A percentile compares a stretch with the other conserved stretches of the same genome.
phyloP scores from a whole-genome alignment of 2,113 vertebrate species.

The Pithys albifrons region DNA sequence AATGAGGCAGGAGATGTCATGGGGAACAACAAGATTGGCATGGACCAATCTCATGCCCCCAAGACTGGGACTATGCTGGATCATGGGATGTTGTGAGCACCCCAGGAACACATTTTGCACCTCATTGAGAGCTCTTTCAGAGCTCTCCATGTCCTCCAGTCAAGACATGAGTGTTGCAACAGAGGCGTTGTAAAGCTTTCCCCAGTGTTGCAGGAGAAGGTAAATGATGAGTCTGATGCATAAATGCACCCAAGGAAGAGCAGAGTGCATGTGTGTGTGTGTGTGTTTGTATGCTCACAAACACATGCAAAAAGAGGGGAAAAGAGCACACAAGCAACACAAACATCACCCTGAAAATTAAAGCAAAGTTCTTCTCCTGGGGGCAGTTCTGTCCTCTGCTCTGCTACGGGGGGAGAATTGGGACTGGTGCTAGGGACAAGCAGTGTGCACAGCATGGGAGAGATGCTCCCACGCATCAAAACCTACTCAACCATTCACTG shows the following conservation, averaged over 20 bases:
- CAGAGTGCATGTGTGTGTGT: accelerated
- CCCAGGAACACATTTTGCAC: accelerated
- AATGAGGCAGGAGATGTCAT: background rate
- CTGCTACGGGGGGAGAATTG: background rate
- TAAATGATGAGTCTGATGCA: background rate
- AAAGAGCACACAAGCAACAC: background rate
- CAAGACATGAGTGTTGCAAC: background rate
- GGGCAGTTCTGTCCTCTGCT: background rate
- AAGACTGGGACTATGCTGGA: background rate
- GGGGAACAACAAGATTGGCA: accelerated
- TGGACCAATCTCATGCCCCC: background rate
- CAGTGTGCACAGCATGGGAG: background rate
- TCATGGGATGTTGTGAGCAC: background rate
- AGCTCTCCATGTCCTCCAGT: background rate
- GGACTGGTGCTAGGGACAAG: background rate
- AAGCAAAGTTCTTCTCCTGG: background rate
- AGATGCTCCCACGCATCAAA: background rate
- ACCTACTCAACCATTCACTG: accelerated
- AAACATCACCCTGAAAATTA: background rate
- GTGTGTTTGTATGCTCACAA: accelerated
- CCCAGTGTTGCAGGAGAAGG: background rate
- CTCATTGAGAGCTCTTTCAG: background rate
- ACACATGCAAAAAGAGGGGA: background rate
- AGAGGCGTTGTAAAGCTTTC: background rate
- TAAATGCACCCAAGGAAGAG: background rate